Base-by-base conservation (phyloP, 2,113 vertebrate species). In the Clarias batrachus region DNA sequence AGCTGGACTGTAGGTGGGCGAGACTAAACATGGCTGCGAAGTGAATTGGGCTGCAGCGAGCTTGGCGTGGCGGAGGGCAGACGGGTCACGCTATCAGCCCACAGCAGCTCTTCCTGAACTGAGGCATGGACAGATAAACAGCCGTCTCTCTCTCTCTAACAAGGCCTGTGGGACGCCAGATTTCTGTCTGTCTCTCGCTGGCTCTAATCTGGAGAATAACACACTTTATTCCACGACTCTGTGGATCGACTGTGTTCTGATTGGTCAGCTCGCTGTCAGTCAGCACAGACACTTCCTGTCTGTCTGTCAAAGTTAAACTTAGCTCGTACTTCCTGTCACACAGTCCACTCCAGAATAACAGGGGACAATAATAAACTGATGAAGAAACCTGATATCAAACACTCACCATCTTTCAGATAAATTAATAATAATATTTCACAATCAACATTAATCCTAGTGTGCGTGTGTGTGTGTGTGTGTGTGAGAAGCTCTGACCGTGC, bases 21-120 rank as follows among this genome's bases (percentile, higher is more conserved):
- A 77, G 48, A 41, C 17, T 12, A 27, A 41, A 37, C 63, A 23
- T 21, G 1, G 11, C 56, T 60, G 57, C 21, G 30, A 4, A 60
- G 30, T 80, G 56, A 80, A 80, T 17, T 30, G 16, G 2, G 27
- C 21, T 74, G 25, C 10, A 65, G 60, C 16, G 54, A 37, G 16
- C 3, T 4, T 25, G 27, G 19, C 27, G 4, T 57, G 25, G 11
- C 2, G 77, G 73, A 87, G 83, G 89, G 81, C 85, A 90, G 85
- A 87, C 41, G 23, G 87, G 59, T 65, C 81, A 84, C 54, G n/a
- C 60, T 93, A 92, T 92, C 92, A 91, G 91, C 83, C 37, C 60
- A 70, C 71, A 23, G 41, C 91, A 92, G 91, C 81, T 86, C 89
- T 93, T 93, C 91, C 92, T 92, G 89, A 80, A 73, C 84, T 86